Base-by-base conservation (phyloP, 1,140 invertebrate genomes). In the Conus betulinus region DNA sequence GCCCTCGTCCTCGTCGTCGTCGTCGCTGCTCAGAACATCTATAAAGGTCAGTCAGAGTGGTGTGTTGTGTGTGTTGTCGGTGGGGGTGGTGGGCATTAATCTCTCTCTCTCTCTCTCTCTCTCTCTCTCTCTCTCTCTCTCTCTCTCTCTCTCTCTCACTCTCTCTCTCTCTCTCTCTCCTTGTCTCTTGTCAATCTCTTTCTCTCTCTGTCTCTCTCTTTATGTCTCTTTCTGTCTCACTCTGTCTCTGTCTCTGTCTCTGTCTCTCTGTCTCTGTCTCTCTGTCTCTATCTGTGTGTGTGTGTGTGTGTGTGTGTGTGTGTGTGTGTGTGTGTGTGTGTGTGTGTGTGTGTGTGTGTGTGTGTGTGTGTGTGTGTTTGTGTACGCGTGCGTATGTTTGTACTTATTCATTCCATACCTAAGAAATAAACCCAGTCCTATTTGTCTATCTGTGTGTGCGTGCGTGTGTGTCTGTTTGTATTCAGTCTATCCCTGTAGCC, bases 1-100 rank as follows among this genome's bases (percentile, higher is more conserved):
- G 78, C 78, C 78, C 25, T 87, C 10, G 87, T 87, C 13, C 78
- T 87, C 10, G 79, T 87, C 23, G 78, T 87, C 79, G 78, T 87
- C 78, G 51, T 87, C 5, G 87, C 79, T 15, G 87, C 87, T 52
- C 84, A 85, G 53, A 85, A 85, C 84, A 85, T 85, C 63, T 60
- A 85, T 17, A 67, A 52, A 74, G 84, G 84, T 85, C 23, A 55
- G 82, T 25, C 79, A 53, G 25, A 10, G 76, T 39, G 39, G 3
- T 79, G 10, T 81, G 11, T 13, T 39, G n/a, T 81, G 78, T 25
- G 8, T 81, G 15, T 13, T 81, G 52, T 15, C 13, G 52, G 15
- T 81, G n/a, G 39, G n/a, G 1, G n/a, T 51, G n/a, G 52, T 51
- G 78, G 8, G 5, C n/a, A 7, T 13, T 17, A 20, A 51, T 81